A percentile compares a stretch with the other conserved stretches of the same genome.
phyloP scores from a whole-genome alignment of 2,113 vertebrate genomes.

The Heteronetta atricapilla region DNA sequence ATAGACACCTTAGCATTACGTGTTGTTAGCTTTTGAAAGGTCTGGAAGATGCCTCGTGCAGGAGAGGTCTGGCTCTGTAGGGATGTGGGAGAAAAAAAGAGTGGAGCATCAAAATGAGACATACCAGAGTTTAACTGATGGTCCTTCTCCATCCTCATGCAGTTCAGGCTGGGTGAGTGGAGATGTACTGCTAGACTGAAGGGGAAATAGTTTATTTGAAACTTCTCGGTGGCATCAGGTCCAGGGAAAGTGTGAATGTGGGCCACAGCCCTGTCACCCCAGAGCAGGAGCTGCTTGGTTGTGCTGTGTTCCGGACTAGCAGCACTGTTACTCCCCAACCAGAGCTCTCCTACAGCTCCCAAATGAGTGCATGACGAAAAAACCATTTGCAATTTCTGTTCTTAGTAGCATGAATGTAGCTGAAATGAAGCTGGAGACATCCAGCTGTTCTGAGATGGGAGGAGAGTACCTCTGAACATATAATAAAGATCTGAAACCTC shows the following conservation, averaged over 20 bases:
- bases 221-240: neutral
- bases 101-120: neutral
- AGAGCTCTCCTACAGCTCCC: neutral
- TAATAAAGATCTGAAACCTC: constrained; percentile 13
- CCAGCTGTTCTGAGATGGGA: neutral
- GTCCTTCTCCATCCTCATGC: neutral
- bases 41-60: neutral
- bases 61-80: neutral
- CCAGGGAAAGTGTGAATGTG: neutral
- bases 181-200: neutral
- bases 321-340: neutral
- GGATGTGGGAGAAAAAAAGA: neutral
- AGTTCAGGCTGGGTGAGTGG: neutral
- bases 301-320: neutral
- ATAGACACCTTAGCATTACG: neutral
- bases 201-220: neutral
- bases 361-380: neutral
- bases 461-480: neutral
- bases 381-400: neutral
- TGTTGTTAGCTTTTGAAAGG: neutral
- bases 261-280: accelerated
- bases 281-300: neutral
- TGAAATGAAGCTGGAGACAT: constrained; percentile 25
- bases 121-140: neutral
- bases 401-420: neutral